phyloP scores from a whole-genome alignment of 2,888 invertebrate genomes.

The Philopedon plagiatum region DNA sequence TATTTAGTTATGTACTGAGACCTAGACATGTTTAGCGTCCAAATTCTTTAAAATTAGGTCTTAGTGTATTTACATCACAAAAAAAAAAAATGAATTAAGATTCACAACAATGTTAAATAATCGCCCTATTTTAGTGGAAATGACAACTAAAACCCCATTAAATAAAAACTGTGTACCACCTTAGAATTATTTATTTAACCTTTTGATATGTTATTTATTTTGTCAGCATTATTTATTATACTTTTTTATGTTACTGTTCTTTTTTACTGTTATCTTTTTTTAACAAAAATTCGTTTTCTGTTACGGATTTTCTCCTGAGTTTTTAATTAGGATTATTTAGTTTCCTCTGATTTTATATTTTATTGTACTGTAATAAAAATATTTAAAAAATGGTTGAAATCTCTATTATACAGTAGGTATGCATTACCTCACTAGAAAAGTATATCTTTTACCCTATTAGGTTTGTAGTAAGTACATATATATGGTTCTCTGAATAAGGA shows the following conservation, averaged over 20 bases:
- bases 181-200: conserved; percentile 7
- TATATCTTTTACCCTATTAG: too few species aligned
- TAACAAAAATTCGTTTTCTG: background rate
- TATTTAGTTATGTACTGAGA: conserved; percentile 12
- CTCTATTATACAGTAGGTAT: too few species aligned
- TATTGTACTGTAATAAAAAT: conserved; percentile 11
- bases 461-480: too few species aligned
- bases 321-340: conserved; percentile 15
- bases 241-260: background rate
- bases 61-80: conserved; percentile 21
- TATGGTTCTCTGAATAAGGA: too few species aligned
- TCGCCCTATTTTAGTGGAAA: conserved; percentile 7
- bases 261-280: conserved; percentile 4
- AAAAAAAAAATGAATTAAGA: conserved; percentile 7
- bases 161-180: background rate
- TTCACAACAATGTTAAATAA: conserved; percentile 5
- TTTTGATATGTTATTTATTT: background rate
- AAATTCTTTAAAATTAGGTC: conserved; percentile 9
- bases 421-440: too few species aligned
- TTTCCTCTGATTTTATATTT: background rate
- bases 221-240: conserved; percentile 6
- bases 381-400: conserved; percentile 9
- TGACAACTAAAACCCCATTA: background rate
- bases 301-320: conserved; percentile 19
- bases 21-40: conserved; percentile 15